phyloP scores from a whole-genome alignment of 2,888 invertebrate species.

The Diadromus collaris region DNA sequence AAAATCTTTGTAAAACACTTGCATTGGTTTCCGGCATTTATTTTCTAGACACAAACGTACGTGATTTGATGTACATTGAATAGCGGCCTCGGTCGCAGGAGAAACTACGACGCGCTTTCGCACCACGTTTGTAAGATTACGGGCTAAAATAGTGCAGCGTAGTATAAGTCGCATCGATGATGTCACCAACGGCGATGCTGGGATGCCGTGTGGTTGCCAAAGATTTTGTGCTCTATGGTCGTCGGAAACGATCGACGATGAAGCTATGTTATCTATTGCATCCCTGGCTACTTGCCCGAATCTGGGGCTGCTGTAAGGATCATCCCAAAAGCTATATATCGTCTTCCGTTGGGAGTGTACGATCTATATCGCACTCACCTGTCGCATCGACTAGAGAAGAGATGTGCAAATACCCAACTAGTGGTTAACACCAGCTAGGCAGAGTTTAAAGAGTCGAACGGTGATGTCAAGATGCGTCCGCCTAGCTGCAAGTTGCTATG shows the following conservation, averaged over 20 bases:
- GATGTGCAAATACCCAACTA: background rate
- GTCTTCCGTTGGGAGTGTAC: background rate
- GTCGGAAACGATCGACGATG: slow-evolving; percentile 41
- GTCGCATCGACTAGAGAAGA: background rate
- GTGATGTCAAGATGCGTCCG: no score
- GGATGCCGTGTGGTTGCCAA: slow-evolving; percentile 34
- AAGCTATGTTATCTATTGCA: slow-evolving; percentile 17
- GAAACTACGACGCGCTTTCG: slow-evolving; percentile 4
- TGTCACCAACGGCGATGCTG: slow-evolving; percentile 9
- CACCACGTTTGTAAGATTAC: slow-evolving; percentile 27
- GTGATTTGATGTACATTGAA: background rate
- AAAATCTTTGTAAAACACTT: no score
- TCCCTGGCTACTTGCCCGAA: slow-evolving; percentile 47
- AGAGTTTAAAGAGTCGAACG: no score
- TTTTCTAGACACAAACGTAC: no score
- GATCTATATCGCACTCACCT: no score
- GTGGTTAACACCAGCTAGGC: background rate
- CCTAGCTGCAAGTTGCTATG: no score
- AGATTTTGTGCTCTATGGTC: background rate
- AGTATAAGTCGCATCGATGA: slow-evolving; percentile 8
- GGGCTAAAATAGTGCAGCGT: slow-evolving; percentile 37
- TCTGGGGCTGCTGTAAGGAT: background rate
- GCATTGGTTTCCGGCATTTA: no score
- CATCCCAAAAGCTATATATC: background rate
- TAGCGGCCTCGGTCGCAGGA: background rate